Conservation (phyloP, 2,113 vertebrate genomes). For the Morone saxatilis region DNA sequence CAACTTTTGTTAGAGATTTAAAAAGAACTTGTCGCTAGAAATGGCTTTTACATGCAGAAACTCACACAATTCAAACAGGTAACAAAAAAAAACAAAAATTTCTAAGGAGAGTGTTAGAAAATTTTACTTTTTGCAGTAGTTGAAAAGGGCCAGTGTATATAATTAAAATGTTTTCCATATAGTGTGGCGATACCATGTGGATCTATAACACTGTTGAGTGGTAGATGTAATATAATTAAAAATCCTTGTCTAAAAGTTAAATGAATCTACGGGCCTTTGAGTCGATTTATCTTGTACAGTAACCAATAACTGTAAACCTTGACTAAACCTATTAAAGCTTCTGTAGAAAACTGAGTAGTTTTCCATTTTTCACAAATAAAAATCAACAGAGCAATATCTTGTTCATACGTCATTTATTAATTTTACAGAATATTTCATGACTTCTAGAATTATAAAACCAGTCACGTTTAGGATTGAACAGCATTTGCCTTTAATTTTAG, state of each 20-base stretch:
- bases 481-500: constrained; percentile 7
- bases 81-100: not conserved
- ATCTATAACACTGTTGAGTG: constrained; percentile 32
- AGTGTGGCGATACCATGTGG: constrained; percentile 38
- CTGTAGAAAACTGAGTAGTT: constrained; percentile 73
- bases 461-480: not conserved
- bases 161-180: constrained; percentile 48
- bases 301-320: constrained; percentile 42
- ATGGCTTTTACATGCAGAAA: constrained; percentile 44
- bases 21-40: constrained; percentile 43
- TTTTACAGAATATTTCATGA: constrained; percentile 17
- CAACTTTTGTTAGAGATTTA: constrained; percentile 52
- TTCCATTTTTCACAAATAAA: constrained; percentile 60
- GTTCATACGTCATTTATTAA: constrained; percentile 56
- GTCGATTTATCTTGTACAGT: constrained; percentile 53
- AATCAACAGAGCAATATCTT: constrained; percentile 45
- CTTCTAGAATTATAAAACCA: constrained; percentile 7
- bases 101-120: constrained; percentile 18
- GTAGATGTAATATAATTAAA: constrained; percentile 38
- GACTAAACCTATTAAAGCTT: constrained; percentile 81
- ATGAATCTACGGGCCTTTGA: constrained; percentile 29
- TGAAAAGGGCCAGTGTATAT: constrained; percentile 58
- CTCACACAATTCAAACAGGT: constrained; percentile 17
- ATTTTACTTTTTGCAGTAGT: constrained; percentile 38
- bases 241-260: constrained; percentile 24